Evolutionary conservation across 2,888 invertebrate species (phyloP).

Genomic region (Acronicta psi): DNA sequence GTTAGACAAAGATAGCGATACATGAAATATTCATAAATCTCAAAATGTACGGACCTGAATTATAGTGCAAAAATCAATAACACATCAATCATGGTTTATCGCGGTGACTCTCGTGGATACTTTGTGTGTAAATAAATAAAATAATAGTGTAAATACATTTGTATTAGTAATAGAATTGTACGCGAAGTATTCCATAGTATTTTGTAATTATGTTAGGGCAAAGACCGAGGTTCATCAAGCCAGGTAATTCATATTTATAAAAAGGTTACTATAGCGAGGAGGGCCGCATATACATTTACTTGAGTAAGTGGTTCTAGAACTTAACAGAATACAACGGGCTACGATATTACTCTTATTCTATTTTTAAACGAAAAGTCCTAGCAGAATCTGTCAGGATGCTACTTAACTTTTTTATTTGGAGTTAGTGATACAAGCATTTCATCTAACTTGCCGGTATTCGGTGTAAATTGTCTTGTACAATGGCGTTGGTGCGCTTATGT

Average conservation of each 20-base stretch:
- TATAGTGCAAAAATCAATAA: conserved; percentile 21
- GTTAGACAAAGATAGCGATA: neutral
- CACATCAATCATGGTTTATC: conserved; percentile 5
- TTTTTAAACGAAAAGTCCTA: too few relatives aligned
- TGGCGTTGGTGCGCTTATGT: too few relatives aligned
- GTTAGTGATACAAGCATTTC: too few relatives aligned
- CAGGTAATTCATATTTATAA: conserved; percentile 65
- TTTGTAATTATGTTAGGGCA: conserved; percentile 65
- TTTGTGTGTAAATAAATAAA: conserved; percentile 30
- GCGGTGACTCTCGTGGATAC: neutral
- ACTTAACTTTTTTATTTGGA: too few relatives aligned
- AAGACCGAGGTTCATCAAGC: conserved; percentile 76
- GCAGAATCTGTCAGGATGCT: too few relatives aligned
- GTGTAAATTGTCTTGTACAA: too few relatives aligned
- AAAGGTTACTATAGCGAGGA: conserved; percentile 14
- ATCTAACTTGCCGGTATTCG: too few relatives aligned
- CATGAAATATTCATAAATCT: neutral
- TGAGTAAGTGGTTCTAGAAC: conserved; percentile 1
- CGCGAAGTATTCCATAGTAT: conserved; percentile 4
- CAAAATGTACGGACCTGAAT: neutral
- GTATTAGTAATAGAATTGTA: neutral
- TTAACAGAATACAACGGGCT: too few relatives aligned
- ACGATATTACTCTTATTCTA: too few relatives aligned
- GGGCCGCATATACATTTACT: neutral
- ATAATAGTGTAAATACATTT: conserved; percentile 16